Evolutionary conservation across 2,797 vertebrate genomes (phyloP), one percentile per base, ranked within the genome.

Genomic region (Emys orbicularis): DNA sequence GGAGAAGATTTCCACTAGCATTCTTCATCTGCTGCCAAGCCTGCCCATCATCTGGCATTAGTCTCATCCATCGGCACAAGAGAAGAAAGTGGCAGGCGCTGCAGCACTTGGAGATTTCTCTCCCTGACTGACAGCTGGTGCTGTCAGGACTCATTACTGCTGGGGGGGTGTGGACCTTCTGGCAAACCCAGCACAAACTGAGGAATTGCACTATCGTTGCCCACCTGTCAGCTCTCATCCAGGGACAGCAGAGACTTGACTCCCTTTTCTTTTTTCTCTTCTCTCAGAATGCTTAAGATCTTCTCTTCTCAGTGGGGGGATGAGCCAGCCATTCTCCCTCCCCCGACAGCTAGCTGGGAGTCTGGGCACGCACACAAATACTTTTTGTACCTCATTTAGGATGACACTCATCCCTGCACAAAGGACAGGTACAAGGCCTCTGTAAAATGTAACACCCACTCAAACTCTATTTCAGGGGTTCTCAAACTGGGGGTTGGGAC

Each of bases 41-140:
- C 7, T 37, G 84, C 31, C 76, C 37, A 57, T 53, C 89, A 68
- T 76, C 85, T 88, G 81, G 68, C 31, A 34, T 65, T 87, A 77
- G 83, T 52, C 25, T 83, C 37, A 6, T 74, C 85, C 61, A 83
- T 61, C 44, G 10, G 76, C 21, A 29, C 56, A 49, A 56, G 87
- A 85, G 29, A 65, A 0, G 5, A 91, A 87, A 93, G 41, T 9
- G 80, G 87, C 92, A 95, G 87, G 86, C 92, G 65, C 19, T 49
- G 88, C 89, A 94, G 92, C 21, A 13, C 84, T 31, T 83, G 94
- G 93, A 95, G 68, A 34, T 19, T 44, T 12, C 27, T 88, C 72
- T 89, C 91, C 89, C 94, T 82, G 86, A 94, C 82, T 91, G 97
- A 95, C 97, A 98, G 96, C 97, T 97, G 96, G 95, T 74, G 90